Evolutionary conservation across 2,113 vertebrate genomes (phyloP).

Genomic region (Takifugu bimaculatus): DNA sequence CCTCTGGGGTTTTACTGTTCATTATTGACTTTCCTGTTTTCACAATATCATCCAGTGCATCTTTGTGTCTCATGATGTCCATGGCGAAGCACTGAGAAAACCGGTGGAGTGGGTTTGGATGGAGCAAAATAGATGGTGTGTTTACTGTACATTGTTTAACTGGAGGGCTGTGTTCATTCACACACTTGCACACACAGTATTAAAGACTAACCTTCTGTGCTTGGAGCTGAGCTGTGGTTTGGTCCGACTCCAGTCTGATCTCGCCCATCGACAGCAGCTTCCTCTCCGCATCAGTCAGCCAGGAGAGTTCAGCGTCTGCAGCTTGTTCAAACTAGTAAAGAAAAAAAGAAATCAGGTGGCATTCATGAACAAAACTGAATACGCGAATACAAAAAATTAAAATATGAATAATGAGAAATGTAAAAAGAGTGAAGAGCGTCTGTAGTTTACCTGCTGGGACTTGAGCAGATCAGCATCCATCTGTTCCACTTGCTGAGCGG

Average conservation of each 20-base stretch:
- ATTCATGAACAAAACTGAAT: background rate
- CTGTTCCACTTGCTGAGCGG: conserved; percentile 85
- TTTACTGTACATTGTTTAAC: conserved; percentile 4
- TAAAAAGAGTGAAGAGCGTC: background rate
- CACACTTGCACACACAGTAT: background rate
- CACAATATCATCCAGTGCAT: conserved; percentile 89
- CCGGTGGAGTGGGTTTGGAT: conserved; percentile 36
- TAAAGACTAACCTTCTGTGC: conserved; percentile 88
- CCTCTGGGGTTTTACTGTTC: conserved; percentile 83
- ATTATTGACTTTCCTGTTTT: conserved; percentile 85
- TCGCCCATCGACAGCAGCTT: conserved; percentile 85
- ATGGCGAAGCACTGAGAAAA: conserved; percentile 88
- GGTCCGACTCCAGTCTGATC: conserved; percentile 92
- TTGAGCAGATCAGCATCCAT: conserved; percentile 88
- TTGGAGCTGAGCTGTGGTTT: conserved; percentile 90
- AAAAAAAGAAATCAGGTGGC: conserved; percentile 38
- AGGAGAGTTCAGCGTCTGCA: conserved; percentile 84
- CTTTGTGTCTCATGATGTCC: conserved; percentile 96
- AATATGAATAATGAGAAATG: background rate
- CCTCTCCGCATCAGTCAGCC: conserved; percentile 86
- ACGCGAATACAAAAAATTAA: background rate
- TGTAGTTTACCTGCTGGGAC: conserved; percentile 85
- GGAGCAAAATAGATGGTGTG: conserved; percentile 13
- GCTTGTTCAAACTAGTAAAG: conserved; percentile 91
- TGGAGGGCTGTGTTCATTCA: conserved; percentile 1